These are phyloP conservation scores for Falco peregrinus DNA, from an alignment of 2,797 vertebrate genomes.

Conservation along the genomic window DNA sequence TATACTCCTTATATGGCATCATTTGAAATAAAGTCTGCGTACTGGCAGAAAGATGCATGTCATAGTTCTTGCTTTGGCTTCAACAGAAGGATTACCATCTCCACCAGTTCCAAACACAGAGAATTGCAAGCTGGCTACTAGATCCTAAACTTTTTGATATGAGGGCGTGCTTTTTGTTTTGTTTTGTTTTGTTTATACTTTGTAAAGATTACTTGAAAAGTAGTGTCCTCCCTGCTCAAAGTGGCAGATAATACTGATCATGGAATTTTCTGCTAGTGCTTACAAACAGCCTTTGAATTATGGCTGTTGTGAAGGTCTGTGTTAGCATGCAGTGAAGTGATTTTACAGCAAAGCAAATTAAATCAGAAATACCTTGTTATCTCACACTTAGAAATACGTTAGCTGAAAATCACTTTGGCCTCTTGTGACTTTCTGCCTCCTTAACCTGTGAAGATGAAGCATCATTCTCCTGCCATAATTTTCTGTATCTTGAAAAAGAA, in stretches of 20 bases:
- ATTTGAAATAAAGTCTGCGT: not conserved
- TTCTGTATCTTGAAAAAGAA: not conserved
- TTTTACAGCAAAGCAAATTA: not conserved
- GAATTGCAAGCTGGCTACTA: not conserved
- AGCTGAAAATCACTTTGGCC: not conserved
- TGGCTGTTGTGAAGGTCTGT: not conserved
- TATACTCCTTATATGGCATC: not conserved
- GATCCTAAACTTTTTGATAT: not conserved
- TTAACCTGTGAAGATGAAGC: not conserved
- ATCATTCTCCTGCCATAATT: not conserved
- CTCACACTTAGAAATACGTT: not conserved
- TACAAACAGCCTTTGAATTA: not conserved
- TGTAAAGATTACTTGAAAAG: not conserved
- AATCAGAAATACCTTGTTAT: not conserved
- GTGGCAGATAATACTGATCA: not conserved
- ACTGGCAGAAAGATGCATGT: not conserved
- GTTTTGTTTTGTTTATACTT: not conserved
- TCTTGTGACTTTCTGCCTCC: not conserved
- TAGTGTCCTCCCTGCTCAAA: not conserved
- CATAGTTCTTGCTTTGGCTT: not conserved
- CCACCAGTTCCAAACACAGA: not conserved
- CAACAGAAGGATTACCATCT: not conserved
- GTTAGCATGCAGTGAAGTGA: not conserved
- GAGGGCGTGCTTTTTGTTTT: not conserved
- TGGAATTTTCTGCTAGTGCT: not conserved